phyloP scores from a whole-genome alignment of 2,888 invertebrate species.

The Empis livida region DNA sequence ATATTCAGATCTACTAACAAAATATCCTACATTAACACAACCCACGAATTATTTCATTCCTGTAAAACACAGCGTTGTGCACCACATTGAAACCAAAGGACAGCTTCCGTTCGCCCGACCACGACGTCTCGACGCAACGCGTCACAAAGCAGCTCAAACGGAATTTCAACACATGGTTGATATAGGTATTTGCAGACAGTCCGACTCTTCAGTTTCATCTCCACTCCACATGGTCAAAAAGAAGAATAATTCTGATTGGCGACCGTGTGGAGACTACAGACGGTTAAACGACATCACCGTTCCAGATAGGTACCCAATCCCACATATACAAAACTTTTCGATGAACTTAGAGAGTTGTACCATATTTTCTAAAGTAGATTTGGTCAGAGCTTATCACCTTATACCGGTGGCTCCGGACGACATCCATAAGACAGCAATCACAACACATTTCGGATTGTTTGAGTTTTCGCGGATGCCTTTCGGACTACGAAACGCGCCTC shows the following conservation, averaged over 20 bases:
- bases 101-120: no score
- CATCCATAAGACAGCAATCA: not conserved
- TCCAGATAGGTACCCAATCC: slow-evolving; percentile 3
- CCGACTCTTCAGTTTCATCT: no score
- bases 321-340: not conserved
- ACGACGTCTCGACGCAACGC: no score
- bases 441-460: not conserved
- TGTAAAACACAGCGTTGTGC: not conserved
- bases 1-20: not conserved
- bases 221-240: no score
- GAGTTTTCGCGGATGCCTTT: not conserved
- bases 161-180: no score
- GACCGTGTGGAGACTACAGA: not conserved
- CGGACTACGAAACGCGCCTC: slow-evolving; percentile 1
- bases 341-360: not conserved
- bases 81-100: no score
- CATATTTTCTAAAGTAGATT: slow-evolving; percentile 15
- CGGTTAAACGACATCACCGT: not conserved
- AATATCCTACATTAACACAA: not conserved
- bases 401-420: slow-evolving; percentile 20
- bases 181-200: no score
- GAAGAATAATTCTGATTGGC: not conserved
- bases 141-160: no score
- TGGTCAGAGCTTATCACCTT: slow-evolving; percentile 21
- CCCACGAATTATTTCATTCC: not conserved